Conservation (phyloP, 1,140 invertebrate species). For the Bombyx mandarina region DNA sequence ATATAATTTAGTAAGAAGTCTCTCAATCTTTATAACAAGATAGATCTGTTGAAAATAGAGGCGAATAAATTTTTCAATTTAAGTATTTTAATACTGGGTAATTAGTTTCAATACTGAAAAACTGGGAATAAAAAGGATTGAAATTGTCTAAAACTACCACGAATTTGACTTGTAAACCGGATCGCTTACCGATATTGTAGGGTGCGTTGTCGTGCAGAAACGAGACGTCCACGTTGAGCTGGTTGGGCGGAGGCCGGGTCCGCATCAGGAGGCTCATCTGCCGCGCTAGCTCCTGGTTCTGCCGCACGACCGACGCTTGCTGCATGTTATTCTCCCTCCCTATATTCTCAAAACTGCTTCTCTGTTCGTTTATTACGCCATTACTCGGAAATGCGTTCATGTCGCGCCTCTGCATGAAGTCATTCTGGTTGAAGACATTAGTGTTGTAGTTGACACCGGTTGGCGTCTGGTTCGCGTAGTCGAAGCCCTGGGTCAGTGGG, state of each 20-base stretch:
- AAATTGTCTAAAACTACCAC: no score
- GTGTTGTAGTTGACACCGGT: constrained; percentile 39
- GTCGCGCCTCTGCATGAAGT: constrained; percentile 46
- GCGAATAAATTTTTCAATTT: not conserved
- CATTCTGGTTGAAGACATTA: constrained; percentile 51
- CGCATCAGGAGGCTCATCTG: constrained; percentile 57
- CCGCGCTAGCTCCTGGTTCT: constrained; percentile 49
- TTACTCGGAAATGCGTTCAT: constrained; percentile 34
- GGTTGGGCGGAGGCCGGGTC: constrained; percentile 51
- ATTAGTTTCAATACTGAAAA: not conserved
- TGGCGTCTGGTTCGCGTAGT: constrained; percentile 34
- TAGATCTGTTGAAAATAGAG: no score
- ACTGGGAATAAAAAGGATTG: no score
- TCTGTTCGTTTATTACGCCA: not conserved
- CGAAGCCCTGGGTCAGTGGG: constrained; percentile 36
- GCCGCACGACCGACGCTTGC: constrained; percentile 38
- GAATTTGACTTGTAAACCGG: no score
- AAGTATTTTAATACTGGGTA: no score
- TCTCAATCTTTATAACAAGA: no score
- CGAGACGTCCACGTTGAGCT: constrained; percentile 53
- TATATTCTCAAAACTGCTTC: constrained; percentile 31
- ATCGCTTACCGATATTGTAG: constrained; percentile 48
- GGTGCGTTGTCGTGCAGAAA: constrained; percentile 56
- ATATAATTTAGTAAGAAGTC: no score
- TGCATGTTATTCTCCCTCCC: constrained; percentile 33